Evolutionary conservation across 2,888 invertebrate genomes (phyloP).

Genomic region (Tetragnatha montana): DNA sequence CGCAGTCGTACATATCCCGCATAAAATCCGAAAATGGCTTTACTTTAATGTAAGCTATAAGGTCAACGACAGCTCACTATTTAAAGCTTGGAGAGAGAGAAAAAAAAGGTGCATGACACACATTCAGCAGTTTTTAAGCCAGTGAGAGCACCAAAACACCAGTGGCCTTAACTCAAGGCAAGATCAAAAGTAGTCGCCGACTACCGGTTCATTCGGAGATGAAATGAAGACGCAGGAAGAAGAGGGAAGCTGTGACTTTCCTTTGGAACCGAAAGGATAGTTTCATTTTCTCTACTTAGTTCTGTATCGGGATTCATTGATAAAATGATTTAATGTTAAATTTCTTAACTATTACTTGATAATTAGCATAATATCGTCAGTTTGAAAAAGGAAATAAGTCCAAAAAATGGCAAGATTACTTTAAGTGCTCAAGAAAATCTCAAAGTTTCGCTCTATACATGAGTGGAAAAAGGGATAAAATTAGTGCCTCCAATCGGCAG

Average conservation of each 20-base stretch:
- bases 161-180: not conserved
- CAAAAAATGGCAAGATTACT: too few relatives aligned
- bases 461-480: too few relatives aligned
- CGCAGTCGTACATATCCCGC: not conserved
- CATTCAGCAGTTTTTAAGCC: conserved; percentile 5
- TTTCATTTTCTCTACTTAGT: too few relatives aligned
- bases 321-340: too few relatives aligned
- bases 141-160: conserved; percentile 12
- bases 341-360: too few relatives aligned
- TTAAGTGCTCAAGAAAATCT: too few relatives aligned
- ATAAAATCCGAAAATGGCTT: not conserved
- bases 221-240: not conserved
- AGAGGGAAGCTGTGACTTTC: not conserved
- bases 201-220: conserved; percentile 28
- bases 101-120: conserved; percentile 17
- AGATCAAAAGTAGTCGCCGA: not conserved
- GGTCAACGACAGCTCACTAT: conserved; percentile 17
- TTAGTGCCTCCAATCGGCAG: too few relatives aligned
- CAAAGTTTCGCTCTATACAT: too few relatives aligned
- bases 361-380: too few relatives aligned
- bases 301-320: too few relatives aligned
- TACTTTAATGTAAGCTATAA: not conserved
- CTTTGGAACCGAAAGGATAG: too few relatives aligned
- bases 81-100: not conserved
- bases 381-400: too few relatives aligned